phyloP scores from a whole-genome alignment of 2,888 invertebrate genomes.

The Tachina grossa region DNA sequence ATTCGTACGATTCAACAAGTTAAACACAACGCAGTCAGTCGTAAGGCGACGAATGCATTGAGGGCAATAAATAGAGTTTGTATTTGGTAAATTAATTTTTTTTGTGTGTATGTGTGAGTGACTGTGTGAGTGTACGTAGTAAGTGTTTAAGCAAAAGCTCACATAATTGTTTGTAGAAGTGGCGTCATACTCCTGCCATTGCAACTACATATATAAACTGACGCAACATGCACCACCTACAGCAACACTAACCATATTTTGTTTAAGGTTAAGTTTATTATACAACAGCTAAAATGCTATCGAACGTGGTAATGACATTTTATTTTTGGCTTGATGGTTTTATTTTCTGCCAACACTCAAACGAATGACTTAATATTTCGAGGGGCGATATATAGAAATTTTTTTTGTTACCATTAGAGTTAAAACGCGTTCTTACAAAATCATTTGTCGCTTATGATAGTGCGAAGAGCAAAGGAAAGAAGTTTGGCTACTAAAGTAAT shows the following conservation, averaged over 20 bases:
- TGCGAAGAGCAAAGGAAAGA: too few relatives aligned
- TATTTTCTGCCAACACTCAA: background rate
- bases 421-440: too few relatives aligned
- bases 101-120: background rate
- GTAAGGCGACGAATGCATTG: constrained; percentile 63
- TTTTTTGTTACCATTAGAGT: too few relatives aligned
- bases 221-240: background rate
- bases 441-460: too few relatives aligned
- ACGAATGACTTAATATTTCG: background rate
- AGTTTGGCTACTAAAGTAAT: too few relatives aligned
- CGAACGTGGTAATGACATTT: background rate
- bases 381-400: too few relatives aligned
- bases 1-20: constrained; percentile 72
- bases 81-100: background rate
- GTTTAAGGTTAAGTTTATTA: constrained; percentile 4
- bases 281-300: background rate
- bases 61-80: constrained; percentile 55
- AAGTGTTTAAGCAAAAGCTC: constrained; percentile 2
- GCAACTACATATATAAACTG: background rate
- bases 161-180: background rate
- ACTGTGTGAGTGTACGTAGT: background rate
- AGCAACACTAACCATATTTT: constrained; percentile 10
- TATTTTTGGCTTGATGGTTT: background rate
- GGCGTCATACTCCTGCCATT: background rate
- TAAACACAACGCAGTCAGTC: constrained; percentile 64